These are phyloP conservation scores for Molossus molossus DNA, from an alignment of 2,797 vertebrate species.

Conservation along the genomic window DNA sequence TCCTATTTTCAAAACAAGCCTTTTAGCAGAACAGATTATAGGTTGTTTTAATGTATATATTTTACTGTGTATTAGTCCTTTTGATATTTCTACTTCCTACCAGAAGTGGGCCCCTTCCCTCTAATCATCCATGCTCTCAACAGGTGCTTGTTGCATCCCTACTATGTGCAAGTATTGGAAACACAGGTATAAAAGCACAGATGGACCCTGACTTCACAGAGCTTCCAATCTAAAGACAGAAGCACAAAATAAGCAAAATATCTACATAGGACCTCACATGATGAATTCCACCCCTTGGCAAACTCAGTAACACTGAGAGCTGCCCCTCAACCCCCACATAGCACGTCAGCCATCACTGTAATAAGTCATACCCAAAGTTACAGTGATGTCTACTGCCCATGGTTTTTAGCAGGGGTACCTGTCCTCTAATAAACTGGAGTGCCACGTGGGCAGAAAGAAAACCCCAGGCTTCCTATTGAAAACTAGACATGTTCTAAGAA, in stretches of 20 bases:
- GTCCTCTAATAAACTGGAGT: neutral
- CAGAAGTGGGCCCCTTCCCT: neutral
- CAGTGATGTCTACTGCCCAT: neutral
- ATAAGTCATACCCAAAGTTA: neutral
- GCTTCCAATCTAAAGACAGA: neutral
- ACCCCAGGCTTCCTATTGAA: neutral
- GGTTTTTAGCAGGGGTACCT: neutral
- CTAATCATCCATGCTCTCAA: neutral
- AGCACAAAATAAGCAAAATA: neutral
- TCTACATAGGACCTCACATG: neutral
- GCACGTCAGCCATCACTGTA: neutral
- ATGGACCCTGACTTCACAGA: neutral
- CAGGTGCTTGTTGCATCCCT: neutral
- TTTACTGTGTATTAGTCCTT: neutral
- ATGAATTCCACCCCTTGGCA: neutral
- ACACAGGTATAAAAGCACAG: neutral
- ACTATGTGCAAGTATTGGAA: neutral
- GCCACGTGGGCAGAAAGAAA: neutral
- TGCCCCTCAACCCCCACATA: no score
- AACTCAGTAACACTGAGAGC: neutral
- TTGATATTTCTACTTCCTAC: neutral
- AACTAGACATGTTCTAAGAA: neutral
- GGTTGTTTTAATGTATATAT: neutral
- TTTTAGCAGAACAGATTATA: neutral
- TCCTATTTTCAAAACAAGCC: constrained; percentile 50